Conservation (phyloP, 2,113 vertebrate species). For the Acanthisitta chloris region DNA sequence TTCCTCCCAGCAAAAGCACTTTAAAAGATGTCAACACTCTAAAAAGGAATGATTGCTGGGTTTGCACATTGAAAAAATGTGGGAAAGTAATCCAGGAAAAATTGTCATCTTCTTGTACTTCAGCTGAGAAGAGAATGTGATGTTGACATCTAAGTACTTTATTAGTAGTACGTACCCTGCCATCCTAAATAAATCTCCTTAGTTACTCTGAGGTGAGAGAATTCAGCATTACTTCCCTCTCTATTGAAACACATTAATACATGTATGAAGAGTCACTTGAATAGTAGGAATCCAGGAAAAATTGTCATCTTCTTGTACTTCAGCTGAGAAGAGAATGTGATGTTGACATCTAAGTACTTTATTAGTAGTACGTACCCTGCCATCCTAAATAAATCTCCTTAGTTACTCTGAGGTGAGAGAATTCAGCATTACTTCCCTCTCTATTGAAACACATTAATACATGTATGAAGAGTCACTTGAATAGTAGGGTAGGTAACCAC, state of each 20-base stretch:
- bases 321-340: background rate
- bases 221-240: background rate
- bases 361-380: background rate
- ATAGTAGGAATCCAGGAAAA: background rate
- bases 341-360: background rate
- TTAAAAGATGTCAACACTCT: background rate
- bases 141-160: background rate
- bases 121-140: background rate
- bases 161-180: background rate
- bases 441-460: background rate
- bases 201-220: background rate
- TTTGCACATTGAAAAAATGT: background rate
- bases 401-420: background rate
- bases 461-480: background rate
- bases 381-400: background rate
- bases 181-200: background rate
- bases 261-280: background rate
- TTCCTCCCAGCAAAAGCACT: background rate
- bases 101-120: background rate
- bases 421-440: background rate
- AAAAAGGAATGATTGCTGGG: background rate
- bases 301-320: background rate
- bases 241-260: background rate
- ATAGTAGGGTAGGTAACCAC: background rate
- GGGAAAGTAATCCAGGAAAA: background rate